Evolutionary conservation across 2,888 invertebrate genomes (phyloP).

Genomic region (Sussaba pulchella): DNA sequence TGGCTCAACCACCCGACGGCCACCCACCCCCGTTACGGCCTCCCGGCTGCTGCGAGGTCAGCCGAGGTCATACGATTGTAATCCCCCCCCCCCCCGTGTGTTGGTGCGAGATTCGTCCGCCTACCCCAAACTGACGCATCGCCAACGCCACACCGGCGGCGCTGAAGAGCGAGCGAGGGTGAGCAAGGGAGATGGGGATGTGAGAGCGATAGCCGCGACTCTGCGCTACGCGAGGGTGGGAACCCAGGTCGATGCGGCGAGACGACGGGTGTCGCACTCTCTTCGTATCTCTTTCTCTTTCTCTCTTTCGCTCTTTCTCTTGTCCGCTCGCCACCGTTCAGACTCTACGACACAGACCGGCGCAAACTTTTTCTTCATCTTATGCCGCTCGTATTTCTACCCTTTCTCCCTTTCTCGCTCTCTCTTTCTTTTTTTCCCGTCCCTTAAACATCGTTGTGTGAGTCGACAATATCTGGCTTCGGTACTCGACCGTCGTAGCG

Average conservation of each 20-base stretch:
- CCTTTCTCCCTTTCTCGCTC: too few species aligned
- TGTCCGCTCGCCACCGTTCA: not conserved
- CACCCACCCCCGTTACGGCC: too few species aligned
- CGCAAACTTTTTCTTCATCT: conserved; percentile 14
- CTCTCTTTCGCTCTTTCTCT: conserved; percentile 24
- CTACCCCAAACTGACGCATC: conserved; percentile 39
- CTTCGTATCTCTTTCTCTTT: conserved; percentile 33
- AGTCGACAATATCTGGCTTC: conserved; percentile 34
- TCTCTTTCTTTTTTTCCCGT: not conserved
- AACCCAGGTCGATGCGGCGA: conserved; percentile 84
- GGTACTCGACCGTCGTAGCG: conserved; percentile 32
- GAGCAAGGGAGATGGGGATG: conserved; percentile 39
- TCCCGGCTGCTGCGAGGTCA: conserved; percentile 69
- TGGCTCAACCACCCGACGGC: conserved; percentile 62
- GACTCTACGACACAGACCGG: conserved; percentile 14
- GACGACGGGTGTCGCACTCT: conserved; percentile 83
- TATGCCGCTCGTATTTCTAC: too few species aligned
- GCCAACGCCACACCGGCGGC: not conserved
- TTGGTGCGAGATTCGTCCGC: conserved; percentile 55
- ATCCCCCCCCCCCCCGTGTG: conserved; percentile 62
- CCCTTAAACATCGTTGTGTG: conserved; percentile 14
- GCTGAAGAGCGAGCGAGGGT: conserved; percentile 41
- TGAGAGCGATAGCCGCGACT: conserved; percentile 37
- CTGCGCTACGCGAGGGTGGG: conserved; percentile 63
- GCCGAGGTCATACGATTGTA: conserved; percentile 76